These are phyloP conservation scores for Euschistus heros DNA, from an alignment of 1,140 invertebrate species.

Conservation along the genomic window DNA sequence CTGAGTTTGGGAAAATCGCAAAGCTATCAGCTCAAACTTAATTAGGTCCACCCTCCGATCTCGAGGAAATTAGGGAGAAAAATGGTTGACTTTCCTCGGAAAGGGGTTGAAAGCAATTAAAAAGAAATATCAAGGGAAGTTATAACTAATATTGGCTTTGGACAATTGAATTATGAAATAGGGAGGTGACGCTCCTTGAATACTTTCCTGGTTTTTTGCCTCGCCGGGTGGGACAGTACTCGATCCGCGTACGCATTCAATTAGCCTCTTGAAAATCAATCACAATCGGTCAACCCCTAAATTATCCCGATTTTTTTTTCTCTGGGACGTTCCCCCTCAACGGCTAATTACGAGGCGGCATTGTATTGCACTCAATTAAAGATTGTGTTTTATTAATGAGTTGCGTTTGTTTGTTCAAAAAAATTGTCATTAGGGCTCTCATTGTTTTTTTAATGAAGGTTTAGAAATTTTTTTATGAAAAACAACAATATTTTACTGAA, in stretches of 20 bases:
- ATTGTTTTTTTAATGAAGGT: neutral
- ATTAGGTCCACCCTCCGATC: constrained; percentile 14
- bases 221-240: too few relatives aligned
- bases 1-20: constrained; percentile 12
- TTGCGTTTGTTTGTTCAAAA: neutral
- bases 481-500: neutral
- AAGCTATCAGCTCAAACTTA: constrained; percentile 14
- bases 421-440: neutral
- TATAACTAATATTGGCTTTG: constrained; percentile 19
- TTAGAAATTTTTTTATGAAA: neutral
- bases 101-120: constrained; percentile 16
- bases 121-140: constrained; percentile 14
- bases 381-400: neutral
- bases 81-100: constrained; percentile 11
- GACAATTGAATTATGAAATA: constrained; percentile 16
- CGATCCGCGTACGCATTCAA: neutral
- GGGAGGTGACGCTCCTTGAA: neutral
- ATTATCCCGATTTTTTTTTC: neutral
- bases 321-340: neutral
- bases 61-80: constrained; percentile 13
- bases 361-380: neutral
- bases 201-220: constrained; percentile 9
- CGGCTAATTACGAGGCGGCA: neutral
- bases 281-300: neutral
- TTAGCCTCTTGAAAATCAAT: neutral